Conservation (phyloP, 2,888 invertebrate genomes). For the Hirtodrosophila histrioides region DNA sequence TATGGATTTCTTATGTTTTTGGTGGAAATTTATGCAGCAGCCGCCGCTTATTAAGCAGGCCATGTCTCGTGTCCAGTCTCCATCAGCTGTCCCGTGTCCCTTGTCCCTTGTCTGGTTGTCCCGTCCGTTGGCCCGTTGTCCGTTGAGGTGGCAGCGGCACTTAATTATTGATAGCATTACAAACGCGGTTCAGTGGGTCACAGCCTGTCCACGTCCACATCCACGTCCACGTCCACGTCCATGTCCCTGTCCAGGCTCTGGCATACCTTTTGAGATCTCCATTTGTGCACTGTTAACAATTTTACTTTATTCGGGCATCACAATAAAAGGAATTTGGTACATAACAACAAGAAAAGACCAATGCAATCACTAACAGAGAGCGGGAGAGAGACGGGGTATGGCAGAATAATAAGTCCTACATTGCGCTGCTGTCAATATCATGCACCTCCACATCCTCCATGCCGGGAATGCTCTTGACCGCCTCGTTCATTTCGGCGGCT, state of each 20-base stretch:
- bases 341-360: constrained; percentile 20
- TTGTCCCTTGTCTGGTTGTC: constrained; percentile 13
- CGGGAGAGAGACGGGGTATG: not conserved
- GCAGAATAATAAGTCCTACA: not conserved
- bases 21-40: constrained; percentile 76
- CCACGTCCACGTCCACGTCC: constrained; percentile 3
- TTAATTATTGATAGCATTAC: constrained; percentile 80
- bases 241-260: constrained; percentile 7
- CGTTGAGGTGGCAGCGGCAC: constrained; percentile 72
- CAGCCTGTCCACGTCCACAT: constrained; percentile 50
- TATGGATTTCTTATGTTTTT: constrained; percentile 38
- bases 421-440: constrained; percentile 49
- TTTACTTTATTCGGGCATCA: constrained; percentile 45
- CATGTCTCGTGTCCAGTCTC: constrained; percentile 42
- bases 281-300: constrained; percentile 52
- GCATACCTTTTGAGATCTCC: constrained; percentile 38
- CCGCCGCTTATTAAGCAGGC: constrained; percentile 76
- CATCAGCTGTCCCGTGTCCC: constrained; percentile 4
- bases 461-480: constrained; percentile 62
- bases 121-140: constrained; percentile 23
- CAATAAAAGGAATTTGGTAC: constrained; percentile 37
- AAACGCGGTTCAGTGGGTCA: constrained; percentile 72
- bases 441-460: constrained; percentile 66
- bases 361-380: not conserved
- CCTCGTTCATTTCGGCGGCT: constrained; percentile 54